A percentile compares a stretch with the other conserved stretches of the same genome.
Evolutionary conservation across 2,888 invertebrate species (phyloP).

Genomic region (Dynastes grantii): DNA sequence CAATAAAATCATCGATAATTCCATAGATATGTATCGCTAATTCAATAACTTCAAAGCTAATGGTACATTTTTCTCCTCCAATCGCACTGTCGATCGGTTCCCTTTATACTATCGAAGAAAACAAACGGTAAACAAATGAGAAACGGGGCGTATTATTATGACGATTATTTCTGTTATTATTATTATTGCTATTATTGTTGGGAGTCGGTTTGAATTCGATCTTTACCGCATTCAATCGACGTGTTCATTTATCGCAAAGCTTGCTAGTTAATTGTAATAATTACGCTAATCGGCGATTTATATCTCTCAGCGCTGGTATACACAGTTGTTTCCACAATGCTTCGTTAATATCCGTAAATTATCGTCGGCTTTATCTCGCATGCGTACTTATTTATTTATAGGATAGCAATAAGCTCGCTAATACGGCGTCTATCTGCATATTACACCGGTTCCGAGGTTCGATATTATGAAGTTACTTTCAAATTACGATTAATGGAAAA

Average conservation of each 20-base stretch:
- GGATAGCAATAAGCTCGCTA: not conserved
- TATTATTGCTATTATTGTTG: no score
- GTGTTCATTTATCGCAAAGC: not conserved
- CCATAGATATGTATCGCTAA: no score
- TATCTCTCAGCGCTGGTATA: not conserved
- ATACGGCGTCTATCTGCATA: not conserved
- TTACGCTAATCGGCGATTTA: not conserved
- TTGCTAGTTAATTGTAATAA: not conserved
- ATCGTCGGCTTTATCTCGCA: not conserved
- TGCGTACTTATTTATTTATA: no score
- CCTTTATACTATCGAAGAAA: not conserved
- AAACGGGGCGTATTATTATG: not conserved
- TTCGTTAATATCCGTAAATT: slow-evolving; percentile 6
- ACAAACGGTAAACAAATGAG: slow-evolving; percentile 18
- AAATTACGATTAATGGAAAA: not conserved
- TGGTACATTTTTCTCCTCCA: not conserved
- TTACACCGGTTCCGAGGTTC: not conserved
- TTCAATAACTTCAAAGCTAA: no score
- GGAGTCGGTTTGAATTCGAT: not conserved
- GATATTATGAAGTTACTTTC: not conserved
- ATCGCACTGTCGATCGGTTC: not conserved
- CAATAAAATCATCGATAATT: no score
- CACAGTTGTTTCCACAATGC: slow-evolving; percentile 6
- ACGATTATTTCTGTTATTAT: no score
- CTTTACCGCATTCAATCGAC: not conserved